A percentile compares a stretch with the other conserved stretches of the same genome.
Evolutionary conservation across 1,140 invertebrate species (phyloP).

Genomic region (Ephestia elutella): DNA sequence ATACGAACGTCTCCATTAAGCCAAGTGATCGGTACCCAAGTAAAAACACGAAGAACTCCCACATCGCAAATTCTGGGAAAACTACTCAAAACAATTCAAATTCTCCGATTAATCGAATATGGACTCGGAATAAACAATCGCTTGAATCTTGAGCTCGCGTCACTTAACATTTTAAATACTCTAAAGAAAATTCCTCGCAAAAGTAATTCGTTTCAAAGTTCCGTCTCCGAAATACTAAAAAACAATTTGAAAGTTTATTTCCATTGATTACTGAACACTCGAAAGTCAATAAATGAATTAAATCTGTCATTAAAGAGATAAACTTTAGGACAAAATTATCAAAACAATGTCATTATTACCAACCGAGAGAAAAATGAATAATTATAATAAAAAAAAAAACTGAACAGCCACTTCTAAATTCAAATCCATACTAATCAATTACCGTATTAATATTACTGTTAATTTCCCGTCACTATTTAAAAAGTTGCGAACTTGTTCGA

Average conservation of each 20-base stretch:
- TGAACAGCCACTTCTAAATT: not conserved
- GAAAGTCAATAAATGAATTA: not conserved
- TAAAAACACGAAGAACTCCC: constrained; percentile 54
- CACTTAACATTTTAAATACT: constrained; percentile 29
- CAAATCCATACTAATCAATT: not conserved
- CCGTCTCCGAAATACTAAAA: not conserved
- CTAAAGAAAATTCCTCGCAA: not conserved
- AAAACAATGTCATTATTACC: no score
- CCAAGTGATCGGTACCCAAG: not conserved
- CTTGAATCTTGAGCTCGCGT: constrained; percentile 36
- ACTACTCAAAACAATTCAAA: constrained; percentile 52
- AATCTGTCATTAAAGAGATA: not conserved
- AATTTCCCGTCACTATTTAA: not conserved
- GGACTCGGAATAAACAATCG: constrained; percentile 48
- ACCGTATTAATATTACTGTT: constrained; percentile 1
- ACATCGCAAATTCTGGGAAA: constrained; percentile 63
- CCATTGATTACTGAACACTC: not conserved
- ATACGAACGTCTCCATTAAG: constrained; percentile 66
- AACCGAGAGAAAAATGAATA: no score
- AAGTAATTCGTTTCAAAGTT: not conserved
- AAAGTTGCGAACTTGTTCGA: constrained; percentile 21
- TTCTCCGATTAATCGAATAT: constrained; percentile 55
- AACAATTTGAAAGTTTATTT: not conserved
- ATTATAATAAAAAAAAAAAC: not conserved
- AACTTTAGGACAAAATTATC: not conserved